A percentile compares a stretch with the other conserved stretches of the same genome.
phyloP scores from a whole-genome alignment of 2,888 invertebrate genomes.

The Sialis fuliginosa region DNA sequence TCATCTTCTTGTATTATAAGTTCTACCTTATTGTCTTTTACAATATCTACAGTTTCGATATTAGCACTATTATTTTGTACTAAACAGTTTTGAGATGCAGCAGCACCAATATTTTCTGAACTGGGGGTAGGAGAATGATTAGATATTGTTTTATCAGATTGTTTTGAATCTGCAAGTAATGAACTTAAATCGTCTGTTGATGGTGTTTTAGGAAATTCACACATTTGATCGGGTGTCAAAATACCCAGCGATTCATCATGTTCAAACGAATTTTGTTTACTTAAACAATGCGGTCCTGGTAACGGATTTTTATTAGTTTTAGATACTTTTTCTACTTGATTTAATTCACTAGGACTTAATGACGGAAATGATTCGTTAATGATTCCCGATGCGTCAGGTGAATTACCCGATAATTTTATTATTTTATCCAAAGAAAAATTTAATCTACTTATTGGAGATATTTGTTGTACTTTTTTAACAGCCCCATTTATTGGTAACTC shows the following conservation, averaged over 20 bases:
- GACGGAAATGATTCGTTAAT: too few relatives aligned
- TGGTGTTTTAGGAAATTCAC: slow-evolving; percentile 44
- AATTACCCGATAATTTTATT: background rate
- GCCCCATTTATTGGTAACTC: background rate
- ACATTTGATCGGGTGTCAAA: slow-evolving; percentile 79
- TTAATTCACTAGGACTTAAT: too few relatives aligned
- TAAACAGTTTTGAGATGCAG: slow-evolving; percentile 10
- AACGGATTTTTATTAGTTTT: background rate
- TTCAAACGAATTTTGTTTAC: slow-evolving; percentile 66
- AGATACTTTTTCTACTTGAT: background rate
- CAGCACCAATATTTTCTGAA: slow-evolving; percentile 25
- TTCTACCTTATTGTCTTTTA: background rate
- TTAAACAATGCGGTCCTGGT: slow-evolving; percentile 24
- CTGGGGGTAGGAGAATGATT: slow-evolving; percentile 33
- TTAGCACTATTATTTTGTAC: slow-evolving; percentile 5
- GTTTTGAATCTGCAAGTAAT: slow-evolving; percentile 10
- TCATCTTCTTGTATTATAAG: background rate
- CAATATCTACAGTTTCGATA: slow-evolving; percentile 2
- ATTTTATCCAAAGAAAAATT: too few relatives aligned
- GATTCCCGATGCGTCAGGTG: background rate
- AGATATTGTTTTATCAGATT: slow-evolving; percentile 12
- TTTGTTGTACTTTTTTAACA: background rate
- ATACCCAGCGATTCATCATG: slow-evolving; percentile 72
- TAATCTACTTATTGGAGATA: background rate
- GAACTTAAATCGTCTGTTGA: slow-evolving; percentile 39